These are phyloP conservation scores for Eupeodes corollae DNA, from an alignment of 1,140 invertebrate genomes.

Conservation along the genomic window DNA sequence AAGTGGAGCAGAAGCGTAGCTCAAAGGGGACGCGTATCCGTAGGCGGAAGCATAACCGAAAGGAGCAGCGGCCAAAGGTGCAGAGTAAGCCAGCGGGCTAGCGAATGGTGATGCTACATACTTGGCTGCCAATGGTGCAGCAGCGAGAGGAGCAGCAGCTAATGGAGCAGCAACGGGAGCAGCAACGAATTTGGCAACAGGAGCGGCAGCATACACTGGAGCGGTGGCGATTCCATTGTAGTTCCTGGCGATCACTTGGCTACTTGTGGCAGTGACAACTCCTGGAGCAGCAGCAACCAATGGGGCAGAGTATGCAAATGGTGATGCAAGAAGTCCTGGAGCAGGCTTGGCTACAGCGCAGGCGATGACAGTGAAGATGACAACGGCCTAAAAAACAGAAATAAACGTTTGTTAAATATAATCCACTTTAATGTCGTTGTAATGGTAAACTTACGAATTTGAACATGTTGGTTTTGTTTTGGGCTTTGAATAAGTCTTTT, in stretches of 20 bases:
- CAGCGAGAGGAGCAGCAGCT: conserved; percentile 5
- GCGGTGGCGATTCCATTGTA: no score
- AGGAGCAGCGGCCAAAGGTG: conserved; percentile 27
- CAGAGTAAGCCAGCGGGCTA: conserved; percentile 3
- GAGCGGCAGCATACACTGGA: no score
- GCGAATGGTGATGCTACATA: conserved; percentile 14
- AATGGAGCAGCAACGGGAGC: no score
- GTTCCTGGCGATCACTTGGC: no score
- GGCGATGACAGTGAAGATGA: conserved; percentile 30
- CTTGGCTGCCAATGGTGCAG: conserved; percentile 14
- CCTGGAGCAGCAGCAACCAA: no score
- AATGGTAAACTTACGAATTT: conserved; percentile 27
- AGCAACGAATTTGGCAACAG: no score
- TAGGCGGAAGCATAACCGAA: no score
- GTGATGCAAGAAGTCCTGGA: no score
- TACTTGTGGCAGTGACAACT: no score
- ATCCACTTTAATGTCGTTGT: background rate
- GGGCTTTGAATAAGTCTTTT: conserved; percentile 4
- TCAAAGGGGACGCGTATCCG: conserved; percentile 27
- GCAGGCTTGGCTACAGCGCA: conserved; percentile 27
- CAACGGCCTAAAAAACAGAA: conserved; percentile 15
- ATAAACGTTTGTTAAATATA: background rate
- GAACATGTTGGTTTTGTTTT: conserved; percentile 25
- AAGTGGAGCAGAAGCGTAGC: no score
- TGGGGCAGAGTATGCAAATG: no score